These are phyloP conservation scores for Gryllus bimaculatus DNA, from an alignment of 1,140 invertebrate species.

Conservation along the genomic window DNA sequence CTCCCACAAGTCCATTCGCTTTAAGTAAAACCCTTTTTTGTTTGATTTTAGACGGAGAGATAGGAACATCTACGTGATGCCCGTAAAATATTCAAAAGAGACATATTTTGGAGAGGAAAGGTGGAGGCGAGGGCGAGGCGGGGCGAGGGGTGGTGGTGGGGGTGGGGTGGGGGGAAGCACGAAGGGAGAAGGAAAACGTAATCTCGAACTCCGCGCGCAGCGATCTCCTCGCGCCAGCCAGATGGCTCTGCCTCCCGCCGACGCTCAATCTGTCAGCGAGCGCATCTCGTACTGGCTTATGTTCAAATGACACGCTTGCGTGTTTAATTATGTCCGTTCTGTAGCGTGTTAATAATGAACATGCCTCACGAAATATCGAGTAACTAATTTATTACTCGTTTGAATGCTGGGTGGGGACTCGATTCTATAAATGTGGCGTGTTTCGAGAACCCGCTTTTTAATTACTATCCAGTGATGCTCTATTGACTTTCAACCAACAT, in stretches of 20 bases:
- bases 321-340: not conserved
- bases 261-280: not conserved
- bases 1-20: not conserved
- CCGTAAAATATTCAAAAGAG: not conserved
- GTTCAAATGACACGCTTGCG: not conserved
- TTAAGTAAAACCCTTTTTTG: slow-evolving; percentile 1
- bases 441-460: too few species aligned
- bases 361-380: not conserved
- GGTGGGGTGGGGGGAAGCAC: not conserved
- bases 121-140: too few species aligned
- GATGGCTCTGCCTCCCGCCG: not conserved
- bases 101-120: not conserved
- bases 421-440: too few species aligned
- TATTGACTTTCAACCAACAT: too few species aligned
- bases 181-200: not conserved
- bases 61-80: not conserved
- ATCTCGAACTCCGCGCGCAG: not conserved
- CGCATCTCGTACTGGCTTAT: not conserved
- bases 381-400: not conserved
- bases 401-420: too few species aligned
- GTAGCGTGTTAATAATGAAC: not conserved
- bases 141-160: not conserved
- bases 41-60: not conserved
- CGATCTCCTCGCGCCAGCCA: not conserved
- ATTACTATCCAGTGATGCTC: too few species aligned